phyloP scores from a whole-genome alignment of 2,888 invertebrate species.

The Ectobius pallidus region DNA sequence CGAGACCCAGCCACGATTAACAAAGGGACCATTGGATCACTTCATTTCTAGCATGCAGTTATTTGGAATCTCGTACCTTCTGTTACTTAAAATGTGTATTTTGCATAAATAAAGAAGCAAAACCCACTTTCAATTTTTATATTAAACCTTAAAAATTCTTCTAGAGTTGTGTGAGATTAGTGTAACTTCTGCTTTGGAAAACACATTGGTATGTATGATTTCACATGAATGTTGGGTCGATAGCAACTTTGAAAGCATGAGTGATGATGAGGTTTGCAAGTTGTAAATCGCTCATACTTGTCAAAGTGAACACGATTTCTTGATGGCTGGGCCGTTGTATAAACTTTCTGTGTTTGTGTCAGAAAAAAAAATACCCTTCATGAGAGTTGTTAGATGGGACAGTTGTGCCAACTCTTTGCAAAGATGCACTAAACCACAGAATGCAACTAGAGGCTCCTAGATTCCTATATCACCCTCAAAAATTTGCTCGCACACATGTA shows the following conservation, averaged over 20 bases:
- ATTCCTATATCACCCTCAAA: slow-evolving; percentile 21
- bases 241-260: background rate
- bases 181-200: background rate
- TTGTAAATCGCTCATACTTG: slow-evolving; percentile 12
- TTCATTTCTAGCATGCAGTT: background rate
- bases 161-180: background rate
- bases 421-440: background rate
- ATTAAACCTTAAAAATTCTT: background rate
- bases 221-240: background rate
- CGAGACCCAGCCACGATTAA: slow-evolving; percentile 2
- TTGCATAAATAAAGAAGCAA: background rate
- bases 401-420: slow-evolving; percentile 21
- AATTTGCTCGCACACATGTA: slow-evolving; percentile 34
- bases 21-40: slow-evolving; percentile 16
- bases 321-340: background rate
- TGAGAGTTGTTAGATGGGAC: background rate
- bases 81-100: slow-evolving; percentile 8
- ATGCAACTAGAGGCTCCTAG: slow-evolving; percentile 21
- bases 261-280: background rate
- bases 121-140: slow-evolving; percentile 2
- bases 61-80: background rate
- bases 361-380: background rate
- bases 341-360: background rate
- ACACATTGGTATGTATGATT: background rate
- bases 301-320: background rate